Base-by-base conservation (phyloP, 2,113 vertebrate species). In the Opisthocomus hoazin region DNA sequence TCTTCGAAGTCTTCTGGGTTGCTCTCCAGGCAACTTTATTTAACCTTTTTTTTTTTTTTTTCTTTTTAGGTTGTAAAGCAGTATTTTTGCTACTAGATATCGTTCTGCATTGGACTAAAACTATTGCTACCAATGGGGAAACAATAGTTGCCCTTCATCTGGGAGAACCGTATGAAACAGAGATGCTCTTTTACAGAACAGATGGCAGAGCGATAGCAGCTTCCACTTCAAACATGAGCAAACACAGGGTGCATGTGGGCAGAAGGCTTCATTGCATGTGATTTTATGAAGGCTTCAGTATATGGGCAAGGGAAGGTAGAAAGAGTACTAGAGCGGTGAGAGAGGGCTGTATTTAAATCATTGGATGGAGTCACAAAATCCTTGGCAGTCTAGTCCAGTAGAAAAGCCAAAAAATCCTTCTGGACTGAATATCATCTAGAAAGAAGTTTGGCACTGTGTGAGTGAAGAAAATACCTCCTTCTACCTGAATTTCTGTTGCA, bases 171-270 rank as follows among this genome's bases (percentile, higher is more conserved):
- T 60, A 30, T 3, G 58, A 90, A 80, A 74, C 58, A 37, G 78
- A 79, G 84, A 70, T 90, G 90, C 56, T 94, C 87, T 93, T 91
- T 85, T 80, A 57, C 36, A 51, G 93, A 95, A 56, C 91, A 96
- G 94, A 95, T 96, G 93, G 92, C 19, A 23, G 88, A 92, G 43
- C 27, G 84, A 93, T n/a, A 84, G 84, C 90, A 66, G 94, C 88
- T 93, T 93, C 94, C 66, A 66, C 87, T 92, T 93, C 93, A 90
- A 88, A 90, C 64, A 84, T 22, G 32, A 91, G 77, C 87, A 75
- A 83, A 81, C 77, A 68, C 65, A 34, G 85, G 68, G 79, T 87
- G 74, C 41, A 20, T n/a, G 91, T 89, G 87, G 84, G 81, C 81
- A 93, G 69, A 75, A 78, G 70, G 66, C 83, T 90, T 91, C 8